phyloP scores from a whole-genome alignment of 2,888 invertebrate species.

The Koerneria pararmatus region DNA sequence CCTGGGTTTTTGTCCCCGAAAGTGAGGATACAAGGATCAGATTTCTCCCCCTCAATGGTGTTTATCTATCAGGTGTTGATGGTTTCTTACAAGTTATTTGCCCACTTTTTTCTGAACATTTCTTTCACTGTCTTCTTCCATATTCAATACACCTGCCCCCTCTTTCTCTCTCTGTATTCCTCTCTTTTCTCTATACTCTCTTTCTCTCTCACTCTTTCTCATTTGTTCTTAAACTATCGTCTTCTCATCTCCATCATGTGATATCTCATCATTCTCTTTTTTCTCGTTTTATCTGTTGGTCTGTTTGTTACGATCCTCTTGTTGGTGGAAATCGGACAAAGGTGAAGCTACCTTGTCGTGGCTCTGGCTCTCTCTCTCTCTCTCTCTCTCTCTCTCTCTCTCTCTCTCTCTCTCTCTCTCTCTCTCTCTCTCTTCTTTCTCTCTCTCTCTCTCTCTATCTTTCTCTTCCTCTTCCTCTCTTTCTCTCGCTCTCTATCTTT shows the following conservation, averaged over 20 bases:
- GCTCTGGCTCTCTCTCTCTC: constrained; percentile 3
- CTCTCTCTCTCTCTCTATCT: not conserved
- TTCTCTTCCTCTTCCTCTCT: not conserved
- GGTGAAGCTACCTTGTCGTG: not conserved
- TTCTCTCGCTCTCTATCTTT: constrained; percentile 10
- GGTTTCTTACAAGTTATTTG: too few species aligned
- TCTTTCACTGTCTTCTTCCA: not conserved
- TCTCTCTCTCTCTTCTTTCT: not conserved
- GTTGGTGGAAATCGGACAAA: too few species aligned
- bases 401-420: not conserved
- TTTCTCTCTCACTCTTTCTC: not conserved
- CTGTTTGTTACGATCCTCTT: too few species aligned
- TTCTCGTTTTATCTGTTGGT: constrained; percentile 13
- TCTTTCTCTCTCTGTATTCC: not conserved
- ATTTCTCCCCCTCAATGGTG: too few species aligned
- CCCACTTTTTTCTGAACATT: not conserved
- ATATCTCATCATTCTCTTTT: too few species aligned
- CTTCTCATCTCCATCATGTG: too few species aligned
- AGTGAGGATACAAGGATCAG: too few species aligned
- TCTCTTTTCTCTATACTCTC: not conserved
- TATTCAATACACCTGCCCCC: not conserved
- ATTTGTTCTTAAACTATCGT: too few species aligned
- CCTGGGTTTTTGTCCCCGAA: too few species aligned
- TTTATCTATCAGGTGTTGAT: too few species aligned
- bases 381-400: constrained; percentile 8